Evolutionary conservation across 2,888 invertebrate species (phyloP).

Genomic region (Ctena decussata): DNA sequence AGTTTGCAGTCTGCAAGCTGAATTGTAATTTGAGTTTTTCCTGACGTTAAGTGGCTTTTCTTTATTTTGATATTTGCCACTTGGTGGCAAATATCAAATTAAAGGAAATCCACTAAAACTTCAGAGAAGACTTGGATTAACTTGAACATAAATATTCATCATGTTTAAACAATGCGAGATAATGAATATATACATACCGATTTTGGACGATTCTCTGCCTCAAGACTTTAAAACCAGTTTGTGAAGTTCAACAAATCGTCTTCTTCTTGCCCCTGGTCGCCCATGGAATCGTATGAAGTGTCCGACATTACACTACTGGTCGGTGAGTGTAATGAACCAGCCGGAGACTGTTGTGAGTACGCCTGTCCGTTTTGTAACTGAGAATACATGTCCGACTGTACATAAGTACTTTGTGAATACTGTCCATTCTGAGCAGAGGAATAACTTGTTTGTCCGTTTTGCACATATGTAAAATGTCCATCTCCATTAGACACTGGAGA

Average conservation of each 20-base stretch:
- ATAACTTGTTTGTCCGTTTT: background rate
- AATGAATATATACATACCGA: background rate
- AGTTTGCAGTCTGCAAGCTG: too few species aligned
- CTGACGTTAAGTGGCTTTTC: too few species aligned
- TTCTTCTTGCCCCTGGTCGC: constrained; percentile 43
- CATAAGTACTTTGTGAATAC: background rate
- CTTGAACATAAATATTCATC: too few species aligned
- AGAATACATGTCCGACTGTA: constrained; percentile 1
- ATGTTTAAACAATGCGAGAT: too few species aligned
- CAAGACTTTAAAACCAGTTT: constrained; percentile 51
- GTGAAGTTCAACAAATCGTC: constrained; percentile 62
- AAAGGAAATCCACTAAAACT: too few species aligned
- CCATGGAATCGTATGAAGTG: constrained; percentile 67
- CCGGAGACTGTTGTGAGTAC: constrained; percentile 55
- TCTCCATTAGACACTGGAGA: constrained; percentile 7
- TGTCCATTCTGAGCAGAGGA: constrained; percentile 13
- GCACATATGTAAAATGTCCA: constrained; percentile 26
- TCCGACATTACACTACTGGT: constrained; percentile 71
- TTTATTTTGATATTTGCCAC: too few species aligned
- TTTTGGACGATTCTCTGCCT: background rate
- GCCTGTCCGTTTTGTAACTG: constrained; percentile 23
- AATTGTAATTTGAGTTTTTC: too few species aligned
- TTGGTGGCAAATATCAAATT: too few species aligned
- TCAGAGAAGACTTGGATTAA: too few species aligned
- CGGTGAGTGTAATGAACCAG: constrained; percentile 68